phyloP scores from a whole-genome alignment of 2,888 invertebrate species.

The Cloeon dipterum region DNA sequence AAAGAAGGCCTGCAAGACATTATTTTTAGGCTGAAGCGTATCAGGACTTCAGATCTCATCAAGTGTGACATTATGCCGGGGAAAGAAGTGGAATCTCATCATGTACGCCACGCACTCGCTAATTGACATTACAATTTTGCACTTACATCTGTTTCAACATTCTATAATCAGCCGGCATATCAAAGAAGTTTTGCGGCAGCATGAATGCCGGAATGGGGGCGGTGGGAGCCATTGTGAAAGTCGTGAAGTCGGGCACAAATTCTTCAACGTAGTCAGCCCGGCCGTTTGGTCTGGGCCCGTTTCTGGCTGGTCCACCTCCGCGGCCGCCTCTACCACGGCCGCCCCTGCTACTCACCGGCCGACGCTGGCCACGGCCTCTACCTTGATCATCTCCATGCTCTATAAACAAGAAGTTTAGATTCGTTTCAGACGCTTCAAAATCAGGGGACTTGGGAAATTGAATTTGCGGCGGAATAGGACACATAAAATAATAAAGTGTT shows the following conservation, averaged over 20 bases:
- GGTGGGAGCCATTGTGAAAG: too few species aligned
- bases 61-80: constrained; percentile 3
- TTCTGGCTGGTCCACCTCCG: constrained; percentile 17
- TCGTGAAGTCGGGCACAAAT: constrained; percentile 19
- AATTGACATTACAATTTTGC: background rate
- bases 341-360: constrained; percentile 5
- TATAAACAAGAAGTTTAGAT: too few species aligned
- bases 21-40: background rate
- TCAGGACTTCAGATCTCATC: constrained; percentile 1
- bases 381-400: too few species aligned
- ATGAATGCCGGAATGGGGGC: constrained; percentile 12
- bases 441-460: too few species aligned
- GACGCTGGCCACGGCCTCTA: too few species aligned
- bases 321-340: constrained; percentile 10
- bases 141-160: constrained; percentile 82
- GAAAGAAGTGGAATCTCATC: constrained; percentile 5
- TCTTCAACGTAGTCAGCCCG: constrained; percentile 16
- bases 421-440: too few species aligned
- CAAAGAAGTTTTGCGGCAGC: too few species aligned
- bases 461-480: too few species aligned
- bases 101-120: background rate
- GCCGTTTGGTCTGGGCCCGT: constrained; percentile 25
- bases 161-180: too few species aligned
- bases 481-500: too few species aligned
- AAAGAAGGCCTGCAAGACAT: constrained; percentile 1